Evolutionary conservation across 1,140 invertebrate genomes (phyloP), one percentile per base, ranked within the genome.

Genomic region (Drosophila ogumai): DNA sequence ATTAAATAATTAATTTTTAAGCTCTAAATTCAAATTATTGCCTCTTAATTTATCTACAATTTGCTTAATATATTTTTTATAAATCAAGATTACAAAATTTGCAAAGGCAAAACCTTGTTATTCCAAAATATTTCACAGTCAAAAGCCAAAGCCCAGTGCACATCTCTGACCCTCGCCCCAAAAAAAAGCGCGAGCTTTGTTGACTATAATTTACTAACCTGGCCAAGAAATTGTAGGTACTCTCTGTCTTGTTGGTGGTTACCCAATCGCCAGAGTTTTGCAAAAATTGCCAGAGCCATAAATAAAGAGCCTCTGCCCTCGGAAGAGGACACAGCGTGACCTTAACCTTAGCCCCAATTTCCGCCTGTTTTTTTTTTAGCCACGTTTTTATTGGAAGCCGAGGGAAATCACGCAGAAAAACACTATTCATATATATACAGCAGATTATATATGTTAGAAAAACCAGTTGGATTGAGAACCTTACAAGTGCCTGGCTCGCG

Each of bases 391-490:
- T 34, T 28, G 32, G 34, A 15, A 36, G 17, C 10, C 38, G 28
- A 25, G n/a, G 36, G 38, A 34, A 47, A 32, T 68, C 36, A 44
- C 22, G 3, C 43, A 13, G 57, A 63, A 25, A 15, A 34, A 4
- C 15, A 44, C 13, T 6, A 19, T n/a, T 19, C 17, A 56, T 7
- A 12, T 25, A 56, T 7, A 12, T 15, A 10, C 19, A n/a, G 34
- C 5, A n/a, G 8, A 28, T 5, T 25, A 25, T 32, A 28, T n/a
- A 38, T 55, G 58, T 36, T 28, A 22, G 38, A 22, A 52, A 76
- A 76, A 76, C 74, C 73, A 59, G 74, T 76, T 74, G 57, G 54
- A 55, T 3, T 31, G 19, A 72, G 68, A 72, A 72, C 68, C 52
- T 40, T 72, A 58, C 68, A 47, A 69, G 67, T 67, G 67, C 19